phyloP scores from a whole-genome alignment of 2,888 invertebrate genomes.

The Apamea sordens region DNA sequence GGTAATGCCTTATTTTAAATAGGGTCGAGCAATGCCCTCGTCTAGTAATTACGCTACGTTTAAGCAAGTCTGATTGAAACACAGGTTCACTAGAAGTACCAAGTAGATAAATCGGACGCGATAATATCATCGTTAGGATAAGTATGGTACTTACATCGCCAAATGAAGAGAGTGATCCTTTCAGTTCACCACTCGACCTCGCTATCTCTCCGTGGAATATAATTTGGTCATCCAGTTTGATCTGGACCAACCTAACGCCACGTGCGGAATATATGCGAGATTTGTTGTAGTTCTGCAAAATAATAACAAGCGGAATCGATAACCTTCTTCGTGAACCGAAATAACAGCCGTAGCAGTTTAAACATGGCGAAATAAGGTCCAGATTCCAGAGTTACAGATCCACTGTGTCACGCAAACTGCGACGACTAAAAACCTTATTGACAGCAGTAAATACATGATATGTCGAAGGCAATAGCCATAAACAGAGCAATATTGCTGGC shows the following conservation, averaged over 20 bases:
- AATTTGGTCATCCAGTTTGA: slow-evolving; percentile 92
- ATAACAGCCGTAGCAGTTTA: background rate
- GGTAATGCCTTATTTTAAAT: background rate
- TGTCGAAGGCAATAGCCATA: background rate
- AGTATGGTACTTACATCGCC: slow-evolving; percentile 91
- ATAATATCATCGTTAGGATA: slow-evolving; percentile 1
- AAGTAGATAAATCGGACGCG: background rate
- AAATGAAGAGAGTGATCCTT: slow-evolving; percentile 92
- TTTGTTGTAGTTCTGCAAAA: slow-evolving; percentile 95
- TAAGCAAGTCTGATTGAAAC: background rate
- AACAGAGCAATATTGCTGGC: background rate
- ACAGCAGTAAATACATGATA: background rate
- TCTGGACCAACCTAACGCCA: slow-evolving; percentile 93
- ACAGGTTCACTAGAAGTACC: background rate
- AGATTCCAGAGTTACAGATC: background rate
- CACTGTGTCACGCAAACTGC: background rate
- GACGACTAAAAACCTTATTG: background rate
- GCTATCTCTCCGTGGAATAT: slow-evolving; percentile 96
- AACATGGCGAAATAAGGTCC: background rate
- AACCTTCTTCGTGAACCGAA: background rate
- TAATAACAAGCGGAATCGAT: background rate
- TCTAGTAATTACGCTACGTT: background rate
- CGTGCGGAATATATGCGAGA: slow-evolving; percentile 95
- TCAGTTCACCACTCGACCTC: slow-evolving; percentile 93
- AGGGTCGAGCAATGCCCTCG: background rate